phyloP scores from a whole-genome alignment of 2,113 vertebrate genomes.

The Rana temporaria region DNA sequence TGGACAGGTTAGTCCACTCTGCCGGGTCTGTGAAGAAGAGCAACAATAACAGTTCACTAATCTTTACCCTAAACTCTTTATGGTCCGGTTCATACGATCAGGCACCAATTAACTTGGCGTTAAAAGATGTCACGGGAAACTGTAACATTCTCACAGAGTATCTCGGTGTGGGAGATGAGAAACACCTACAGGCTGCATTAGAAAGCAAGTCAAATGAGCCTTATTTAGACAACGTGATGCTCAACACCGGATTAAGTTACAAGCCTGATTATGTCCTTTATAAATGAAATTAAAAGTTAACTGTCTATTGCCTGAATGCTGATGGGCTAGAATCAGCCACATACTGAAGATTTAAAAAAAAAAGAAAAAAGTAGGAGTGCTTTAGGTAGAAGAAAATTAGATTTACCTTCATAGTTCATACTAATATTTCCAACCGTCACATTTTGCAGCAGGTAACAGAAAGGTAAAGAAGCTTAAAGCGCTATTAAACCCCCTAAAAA shows the following conservation, averaged over 20 bases:
- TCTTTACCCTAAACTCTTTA: constrained; percentile 38
- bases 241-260: constrained; percentile 6
- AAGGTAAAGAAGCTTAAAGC: too few species aligned
- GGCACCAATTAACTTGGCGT: constrained; percentile 48
- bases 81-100: constrained; percentile 46
- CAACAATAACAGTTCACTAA: constrained; percentile 43
- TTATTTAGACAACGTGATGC: constrained; percentile 5
- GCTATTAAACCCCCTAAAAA: too few species aligned
- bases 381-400: too few species aligned
- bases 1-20: constrained; percentile 49
- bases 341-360: too few species aligned
- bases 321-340: too few species aligned
- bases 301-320: not conserved
- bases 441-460: too few species aligned
- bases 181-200: constrained; percentile 5
- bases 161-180: constrained; percentile 22
- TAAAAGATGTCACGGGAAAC: constrained; percentile 56
- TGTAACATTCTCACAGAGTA: constrained; percentile 49
- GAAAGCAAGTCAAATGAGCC: constrained; percentile 18
- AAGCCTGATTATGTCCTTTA: not conserved
- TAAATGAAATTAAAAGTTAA: not conserved
- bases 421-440: too few species aligned
- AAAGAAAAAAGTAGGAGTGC: too few species aligned
- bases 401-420: too few species aligned
- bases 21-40: not conserved